Conservation (phyloP, 2,888 invertebrate genomes). For the Pterobdella sp. region DNA sequence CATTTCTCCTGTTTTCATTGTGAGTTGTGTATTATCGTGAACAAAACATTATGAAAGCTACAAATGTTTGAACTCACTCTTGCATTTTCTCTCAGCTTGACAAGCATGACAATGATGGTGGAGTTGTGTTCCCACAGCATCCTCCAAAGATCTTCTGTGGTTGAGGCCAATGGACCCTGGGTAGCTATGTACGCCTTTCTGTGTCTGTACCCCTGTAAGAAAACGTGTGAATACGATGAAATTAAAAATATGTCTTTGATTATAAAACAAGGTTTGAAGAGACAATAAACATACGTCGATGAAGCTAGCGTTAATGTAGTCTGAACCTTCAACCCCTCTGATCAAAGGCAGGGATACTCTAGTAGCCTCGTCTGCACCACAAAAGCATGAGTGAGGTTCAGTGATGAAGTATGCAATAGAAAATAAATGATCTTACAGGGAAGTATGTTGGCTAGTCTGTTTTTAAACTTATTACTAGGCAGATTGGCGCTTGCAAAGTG, state of each 20-base stretch:
- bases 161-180: constrained; percentile 92
- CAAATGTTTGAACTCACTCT: too few relatives aligned
- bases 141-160: constrained; percentile 96
- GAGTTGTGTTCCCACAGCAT: constrained; percentile 99
- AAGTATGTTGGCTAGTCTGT: constrained; percentile 66
- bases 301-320: constrained; percentile 96
- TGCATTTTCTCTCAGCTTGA: constrained; percentile 94
- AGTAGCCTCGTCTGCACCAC: constrained; percentile 67
- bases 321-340: constrained; percentile 78
- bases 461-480: constrained; percentile 94
- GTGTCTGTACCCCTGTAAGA: constrained; percentile 54
- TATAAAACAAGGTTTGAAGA: neutral
- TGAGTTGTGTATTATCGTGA: too few relatives aligned
- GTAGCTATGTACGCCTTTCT: constrained; percentile 89
- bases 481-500: constrained; percentile 90
- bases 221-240: neutral
- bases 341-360: constrained; percentile 86
- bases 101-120: constrained; percentile 96
- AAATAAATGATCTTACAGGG: constrained; percentile 22
- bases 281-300: constrained; percentile 64
- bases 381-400: neutral
- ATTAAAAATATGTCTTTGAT: neutral
- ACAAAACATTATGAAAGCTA: too few relatives aligned
- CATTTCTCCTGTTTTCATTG: constrained; percentile 89
- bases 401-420: neutral